These are phyloP conservation scores for Hydrochoerus hydrochaeris DNA, from an alignment of 2,113 vertebrate genomes.

Conservation along the genomic window DNA sequence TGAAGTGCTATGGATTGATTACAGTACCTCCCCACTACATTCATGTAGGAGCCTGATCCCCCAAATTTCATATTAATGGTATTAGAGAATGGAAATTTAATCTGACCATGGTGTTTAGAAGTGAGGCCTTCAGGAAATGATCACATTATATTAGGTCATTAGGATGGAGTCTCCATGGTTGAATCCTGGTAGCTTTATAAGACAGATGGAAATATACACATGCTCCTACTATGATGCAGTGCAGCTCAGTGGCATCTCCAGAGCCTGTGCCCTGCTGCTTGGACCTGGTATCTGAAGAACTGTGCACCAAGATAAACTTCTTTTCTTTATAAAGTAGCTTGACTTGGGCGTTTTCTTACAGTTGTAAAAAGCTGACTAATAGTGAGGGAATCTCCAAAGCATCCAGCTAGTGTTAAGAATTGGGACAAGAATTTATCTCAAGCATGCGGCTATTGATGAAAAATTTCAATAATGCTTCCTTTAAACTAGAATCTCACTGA, in stretches of 20 bases:
- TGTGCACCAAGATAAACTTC: background rate
- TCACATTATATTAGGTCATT: background rate
- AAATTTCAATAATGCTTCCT: conserved; percentile 8
- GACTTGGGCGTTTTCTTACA: background rate
- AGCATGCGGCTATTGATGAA: background rate
- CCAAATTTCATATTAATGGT: background rate
- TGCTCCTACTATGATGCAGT: background rate
- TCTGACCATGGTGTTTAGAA: background rate
- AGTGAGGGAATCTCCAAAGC: background rate
- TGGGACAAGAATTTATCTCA: background rate
- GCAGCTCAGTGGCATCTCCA: background rate
- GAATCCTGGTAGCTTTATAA: background rate
- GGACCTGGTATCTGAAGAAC: background rate
- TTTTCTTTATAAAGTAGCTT: background rate
- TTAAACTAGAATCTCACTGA: background rate
- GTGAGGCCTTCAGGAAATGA: background rate
- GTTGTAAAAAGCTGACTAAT: background rate
- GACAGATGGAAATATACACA: background rate
- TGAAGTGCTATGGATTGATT: background rate
- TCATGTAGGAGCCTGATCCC: background rate
- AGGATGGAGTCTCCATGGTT: background rate
- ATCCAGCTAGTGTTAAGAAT: background rate
- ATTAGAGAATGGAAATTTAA: background rate
- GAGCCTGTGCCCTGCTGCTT: background rate
- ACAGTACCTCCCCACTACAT: too few species aligned